A percentile compares a stretch with the other conserved stretches of the same genome.
These are phyloP conservation scores for Acropternis orthonyx DNA, from an alignment of 2,797 vertebrate genomes.

Conservation along the genomic window DNA sequence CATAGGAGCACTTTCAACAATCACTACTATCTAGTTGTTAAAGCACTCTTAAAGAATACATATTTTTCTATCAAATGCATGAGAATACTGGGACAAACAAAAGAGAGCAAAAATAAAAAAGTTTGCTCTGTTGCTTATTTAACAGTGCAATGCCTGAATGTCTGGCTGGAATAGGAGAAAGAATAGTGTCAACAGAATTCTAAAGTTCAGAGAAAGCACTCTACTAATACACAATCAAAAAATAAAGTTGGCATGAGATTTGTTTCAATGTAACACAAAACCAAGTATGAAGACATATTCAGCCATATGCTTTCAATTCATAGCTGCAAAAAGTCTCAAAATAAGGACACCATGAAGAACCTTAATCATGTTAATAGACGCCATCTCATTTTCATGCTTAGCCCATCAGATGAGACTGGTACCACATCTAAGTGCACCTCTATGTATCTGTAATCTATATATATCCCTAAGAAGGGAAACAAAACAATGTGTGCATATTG, in stretches of 20 bases:
- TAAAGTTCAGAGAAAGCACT: background rate
- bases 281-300: background rate
- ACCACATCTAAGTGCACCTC: background rate
- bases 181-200: background rate
- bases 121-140: background rate
- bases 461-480: background rate
- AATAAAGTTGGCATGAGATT: background rate
- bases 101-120: background rate
- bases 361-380: background rate
- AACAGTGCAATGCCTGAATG: background rate
- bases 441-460: background rate
- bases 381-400: background rate
- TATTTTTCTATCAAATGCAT: background rate
- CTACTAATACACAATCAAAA: background rate
- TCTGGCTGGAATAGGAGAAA: background rate
- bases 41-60: background rate
- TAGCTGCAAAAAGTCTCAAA: background rate
- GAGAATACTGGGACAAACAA: background rate
- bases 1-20: background rate
- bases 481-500: background rate
- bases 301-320: background rate
- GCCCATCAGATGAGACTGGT: background rate
- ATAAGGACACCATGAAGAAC: background rate
- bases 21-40: background rate
- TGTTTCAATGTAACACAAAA: background rate